These are phyloP conservation scores for Aplidium turbinatum DNA, from an alignment of 23 tunicate genomes.

Conservation along the genomic window DNA sequence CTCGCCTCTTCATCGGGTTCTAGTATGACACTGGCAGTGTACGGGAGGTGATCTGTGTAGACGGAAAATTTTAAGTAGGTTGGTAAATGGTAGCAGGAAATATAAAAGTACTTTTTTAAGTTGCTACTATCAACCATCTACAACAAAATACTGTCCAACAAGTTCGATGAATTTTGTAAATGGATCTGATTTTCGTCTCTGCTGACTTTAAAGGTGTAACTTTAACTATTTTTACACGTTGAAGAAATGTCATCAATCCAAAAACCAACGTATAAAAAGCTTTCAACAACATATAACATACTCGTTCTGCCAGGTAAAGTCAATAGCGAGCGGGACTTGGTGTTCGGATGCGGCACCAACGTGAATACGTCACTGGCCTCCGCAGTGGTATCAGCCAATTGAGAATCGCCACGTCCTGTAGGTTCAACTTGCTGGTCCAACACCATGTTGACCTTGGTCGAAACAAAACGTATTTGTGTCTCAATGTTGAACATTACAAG, in stretches of 20 bases:
- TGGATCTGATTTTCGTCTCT: no score
- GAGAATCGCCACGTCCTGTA: conserved; percentile 13
- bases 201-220: no score
- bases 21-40: conserved; percentile 80
- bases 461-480: background rate
- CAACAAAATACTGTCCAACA: no score
- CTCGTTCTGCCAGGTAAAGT: conserved; percentile 59
- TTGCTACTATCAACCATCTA: no score
- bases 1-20: conserved; percentile 54
- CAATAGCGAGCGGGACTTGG: conserved; percentile 37
- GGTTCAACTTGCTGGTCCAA: conserved; percentile 64
- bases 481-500: no score
- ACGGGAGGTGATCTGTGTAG: conserved; percentile 48
- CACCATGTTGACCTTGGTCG: conserved; percentile 43
- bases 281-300: no score
- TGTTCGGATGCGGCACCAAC: conserved; percentile 51
- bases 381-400: background rate
- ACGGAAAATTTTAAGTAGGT: background rate
- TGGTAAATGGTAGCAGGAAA: no score
- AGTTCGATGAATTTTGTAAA: no score
- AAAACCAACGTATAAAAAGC: no score
- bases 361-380: conserved; percentile 45
- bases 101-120: no score
- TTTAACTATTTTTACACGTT: no score
- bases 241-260: no score